A percentile compares a stretch with the other conserved stretches of the same genome.
phyloP scores from a whole-genome alignment of 2,888 invertebrate genomes.

The Megaustenia siamemsis region DNA sequence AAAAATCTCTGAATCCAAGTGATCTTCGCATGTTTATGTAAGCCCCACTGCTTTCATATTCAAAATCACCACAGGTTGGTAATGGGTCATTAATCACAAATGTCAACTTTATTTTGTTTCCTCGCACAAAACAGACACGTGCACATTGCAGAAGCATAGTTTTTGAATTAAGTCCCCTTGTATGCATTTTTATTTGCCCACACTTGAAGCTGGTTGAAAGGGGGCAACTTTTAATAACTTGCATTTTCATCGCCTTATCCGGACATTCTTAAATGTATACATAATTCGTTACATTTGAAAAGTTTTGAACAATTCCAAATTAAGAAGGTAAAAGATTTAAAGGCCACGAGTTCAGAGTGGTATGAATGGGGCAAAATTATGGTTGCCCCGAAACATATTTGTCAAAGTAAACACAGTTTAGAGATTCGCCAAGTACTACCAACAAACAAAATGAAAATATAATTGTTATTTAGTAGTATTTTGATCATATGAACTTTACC shows the following conservation, averaged over 20 bases:
- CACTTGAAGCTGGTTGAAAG: not conserved
- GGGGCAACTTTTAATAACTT: not conserved
- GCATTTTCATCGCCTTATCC: too few relatives aligned
- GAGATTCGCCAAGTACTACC: not conserved
- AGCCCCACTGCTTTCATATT: slow-evolving; percentile 9
- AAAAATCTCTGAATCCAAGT: not conserved
- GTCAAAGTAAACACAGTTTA: too few relatives aligned
- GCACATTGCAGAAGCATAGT: not conserved
- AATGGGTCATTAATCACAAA: not conserved
- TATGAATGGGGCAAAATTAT: too few relatives aligned
- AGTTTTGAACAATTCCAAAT: too few relatives aligned
- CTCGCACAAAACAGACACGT: not conserved
- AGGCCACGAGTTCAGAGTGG: too few relatives aligned
- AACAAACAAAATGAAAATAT: too few relatives aligned
- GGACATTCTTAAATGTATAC: too few relatives aligned
- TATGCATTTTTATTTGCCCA: not conserved
- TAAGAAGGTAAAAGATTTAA: too few relatives aligned
- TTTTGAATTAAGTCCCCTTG: not conserved
- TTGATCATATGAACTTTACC: too few relatives aligned
- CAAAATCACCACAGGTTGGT: slow-evolving; percentile 13
- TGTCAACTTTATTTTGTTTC: not conserved
- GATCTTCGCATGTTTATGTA: not conserved
- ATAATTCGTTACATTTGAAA: too few relatives aligned
- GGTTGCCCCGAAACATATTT: too few relatives aligned
- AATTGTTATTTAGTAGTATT: too few relatives aligned